A percentile compares a stretch with the other conserved stretches of the same genome.
Conservation (phyloP, 2,113 vertebrate genomes). For the Holacanthus passer region DNA sequence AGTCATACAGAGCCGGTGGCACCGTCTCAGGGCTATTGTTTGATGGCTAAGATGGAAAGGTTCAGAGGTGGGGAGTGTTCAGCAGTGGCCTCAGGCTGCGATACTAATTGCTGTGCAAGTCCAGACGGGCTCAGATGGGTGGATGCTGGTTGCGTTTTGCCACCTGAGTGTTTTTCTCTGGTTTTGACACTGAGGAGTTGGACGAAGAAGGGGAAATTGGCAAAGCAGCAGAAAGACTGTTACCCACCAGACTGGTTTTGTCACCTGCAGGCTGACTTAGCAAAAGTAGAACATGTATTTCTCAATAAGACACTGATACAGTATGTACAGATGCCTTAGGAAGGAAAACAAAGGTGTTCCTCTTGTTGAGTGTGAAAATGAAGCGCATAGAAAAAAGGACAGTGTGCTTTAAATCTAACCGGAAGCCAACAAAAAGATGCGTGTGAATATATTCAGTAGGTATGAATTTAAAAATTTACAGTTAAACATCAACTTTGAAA, state of each 20-base stretch:
- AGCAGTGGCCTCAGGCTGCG: conserved; percentile 48
- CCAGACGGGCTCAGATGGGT: conserved; percentile 64
- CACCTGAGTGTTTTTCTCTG: conserved; percentile 45
- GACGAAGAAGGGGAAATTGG: conserved; percentile 52
- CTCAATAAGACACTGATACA: conserved; percentile 1
- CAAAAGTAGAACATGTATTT: conserved; percentile 35
- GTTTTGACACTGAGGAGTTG: conserved; percentile 46
- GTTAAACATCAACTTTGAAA: conserved; percentile 4
- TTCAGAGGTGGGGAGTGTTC: conserved; percentile 44
- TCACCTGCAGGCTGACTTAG: conserved; percentile 55
- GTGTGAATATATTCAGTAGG: not conserved
- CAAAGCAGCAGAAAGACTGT: conserved; percentile 66
- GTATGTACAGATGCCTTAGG: not conserved
- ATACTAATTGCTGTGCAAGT: conserved; percentile 71
- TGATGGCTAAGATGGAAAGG: conserved; percentile 50
- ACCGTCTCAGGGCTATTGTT: conserved; percentile 65
- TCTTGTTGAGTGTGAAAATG: not conserved
- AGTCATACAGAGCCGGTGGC: conserved; percentile 48
- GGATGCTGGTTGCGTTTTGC: conserved; percentile 59
- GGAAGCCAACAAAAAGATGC: not conserved
- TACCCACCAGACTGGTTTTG: conserved; percentile 79
- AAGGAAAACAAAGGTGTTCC: not conserved
- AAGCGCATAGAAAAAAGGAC: not conserved
- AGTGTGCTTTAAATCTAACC: not conserved
- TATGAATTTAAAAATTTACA: not conserved